phyloP scores from a whole-genome alignment of 2,797 vertebrate genomes.

The Coccyzus lansbergi region DNA sequence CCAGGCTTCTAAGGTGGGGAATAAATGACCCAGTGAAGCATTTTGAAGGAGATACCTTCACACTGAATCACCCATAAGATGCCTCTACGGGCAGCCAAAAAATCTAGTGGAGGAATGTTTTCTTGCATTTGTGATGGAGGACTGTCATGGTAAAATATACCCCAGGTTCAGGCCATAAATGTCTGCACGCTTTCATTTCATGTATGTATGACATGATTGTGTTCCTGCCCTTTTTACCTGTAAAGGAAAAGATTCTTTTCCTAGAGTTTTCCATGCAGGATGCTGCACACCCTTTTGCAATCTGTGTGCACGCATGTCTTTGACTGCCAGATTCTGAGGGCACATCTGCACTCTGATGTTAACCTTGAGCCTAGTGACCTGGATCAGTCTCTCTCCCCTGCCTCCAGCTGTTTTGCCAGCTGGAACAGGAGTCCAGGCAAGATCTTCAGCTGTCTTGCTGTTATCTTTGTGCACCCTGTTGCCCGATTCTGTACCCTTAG shows the following conservation, averaged over 20 bases:
- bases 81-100: neutral
- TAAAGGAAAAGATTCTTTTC: neutral
- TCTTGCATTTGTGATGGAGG: neutral
- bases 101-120: neutral
- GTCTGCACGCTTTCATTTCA: neutral
- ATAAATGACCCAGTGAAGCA: neutral
- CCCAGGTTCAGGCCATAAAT: neutral
- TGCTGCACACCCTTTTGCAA: neutral
- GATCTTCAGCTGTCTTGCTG: neutral
- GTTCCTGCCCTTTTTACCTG: neutral
- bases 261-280: neutral
- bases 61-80: neutral
- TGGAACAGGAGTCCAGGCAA: neutral
- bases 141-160: neutral
- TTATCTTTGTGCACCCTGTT: neutral
- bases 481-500: neutral
- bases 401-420: neutral
- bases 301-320: accelerated
- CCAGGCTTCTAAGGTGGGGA: neutral
- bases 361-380: neutral
- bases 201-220: neutral
- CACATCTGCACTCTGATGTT: neutral
- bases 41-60: neutral
- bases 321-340: neutral
- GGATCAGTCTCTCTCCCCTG: neutral